Evolutionary conservation across 2,797 vertebrate genomes (phyloP).

Genomic region (Sebastes steindachneri): DNA sequence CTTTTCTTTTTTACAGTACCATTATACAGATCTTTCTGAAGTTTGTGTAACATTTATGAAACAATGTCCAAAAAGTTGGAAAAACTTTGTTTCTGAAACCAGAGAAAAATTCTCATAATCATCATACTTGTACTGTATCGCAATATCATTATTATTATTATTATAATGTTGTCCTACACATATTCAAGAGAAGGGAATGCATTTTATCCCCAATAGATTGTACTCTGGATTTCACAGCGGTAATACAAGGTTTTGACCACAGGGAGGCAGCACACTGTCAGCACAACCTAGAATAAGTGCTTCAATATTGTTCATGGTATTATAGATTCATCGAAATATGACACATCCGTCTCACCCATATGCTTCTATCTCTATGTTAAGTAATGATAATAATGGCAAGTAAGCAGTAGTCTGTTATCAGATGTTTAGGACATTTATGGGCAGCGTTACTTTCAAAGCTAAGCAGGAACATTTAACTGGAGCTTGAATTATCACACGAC

Average conservation of each 20-base stretch:
- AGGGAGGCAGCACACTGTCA: constrained; percentile 51
- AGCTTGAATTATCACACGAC: constrained; percentile 29
- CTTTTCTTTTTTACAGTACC: constrained; percentile 24
- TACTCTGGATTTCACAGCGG: constrained; percentile 24
- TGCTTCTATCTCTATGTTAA: constrained; percentile 18
- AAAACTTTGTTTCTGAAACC: not conserved
- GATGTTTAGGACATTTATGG: constrained; percentile 16
- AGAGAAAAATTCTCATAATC: constrained; percentile 23
- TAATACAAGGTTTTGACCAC: constrained; percentile 61
- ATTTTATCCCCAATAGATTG: not conserved
- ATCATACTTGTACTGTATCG: not conserved
- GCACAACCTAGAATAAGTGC: not conserved
- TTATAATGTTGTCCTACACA: constrained; percentile 7
- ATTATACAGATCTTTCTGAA: constrained; percentile 6
- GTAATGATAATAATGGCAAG: constrained; percentile 26
- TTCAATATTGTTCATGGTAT: not conserved
- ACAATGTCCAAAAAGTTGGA: constrained; percentile 6
- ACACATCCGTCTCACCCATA: not conserved
- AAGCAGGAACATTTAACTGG: constrained; percentile 29
- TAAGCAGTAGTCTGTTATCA: constrained; percentile 29
- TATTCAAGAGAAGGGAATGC: constrained; percentile 1
- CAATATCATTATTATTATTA: not conserved
- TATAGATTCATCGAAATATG: not conserved
- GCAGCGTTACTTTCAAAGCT: constrained; percentile 31
- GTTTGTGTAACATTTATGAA: constrained; percentile 15